Base-by-base conservation (phyloP, 2,888 invertebrate genomes). In the Drosophila limbata region DNA sequence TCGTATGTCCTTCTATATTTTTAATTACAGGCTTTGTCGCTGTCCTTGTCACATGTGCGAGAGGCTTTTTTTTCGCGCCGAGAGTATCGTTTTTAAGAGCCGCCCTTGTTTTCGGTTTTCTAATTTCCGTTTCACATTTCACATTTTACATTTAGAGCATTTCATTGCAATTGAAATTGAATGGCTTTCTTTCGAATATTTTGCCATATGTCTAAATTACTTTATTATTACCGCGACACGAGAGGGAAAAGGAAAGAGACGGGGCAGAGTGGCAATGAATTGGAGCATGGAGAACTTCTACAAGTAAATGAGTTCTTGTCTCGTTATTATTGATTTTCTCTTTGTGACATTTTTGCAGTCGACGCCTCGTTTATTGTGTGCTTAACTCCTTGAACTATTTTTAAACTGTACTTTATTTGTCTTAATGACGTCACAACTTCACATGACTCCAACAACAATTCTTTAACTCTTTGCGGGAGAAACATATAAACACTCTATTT, bases 1-100 rank as follows among this genome's bases (percentile, higher is more conserved):
- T 69, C 53, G 67, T 53, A 55, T 19, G 63, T 51, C 63, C 60
- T 76, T 73, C 51, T 79, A 72, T 64, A 78, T 73, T 81, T 80
- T 81, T 80, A 80, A 80, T 80, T 80, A 81, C 78, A 70, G 73
- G 63, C 79, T 78, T 69, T 65, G 45, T 5, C 77, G 53, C 45
- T 65, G 76, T 77, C 76, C 77, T 77, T 77, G 73, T 69, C 77
- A 72, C 72, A 59, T 64, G 64, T 61, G 50, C 48, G 13, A 52
- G 40, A n/a, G 50, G 10, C 52, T 52, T 60, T 51, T 47, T 51
- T 47, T 55, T 55, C 40, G 31, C 45, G 47, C 52, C 17, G 57
- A 57, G 52, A 65, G 51, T 62, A 68, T 19, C 21, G 5, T 48
- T 42, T 42, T 71, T 28, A 15, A 31, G 52, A 60, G 51, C 45